phyloP scores from a whole-genome alignment of 2,113 vertebrate genomes.

The Rhinolophus sinicus region DNA sequence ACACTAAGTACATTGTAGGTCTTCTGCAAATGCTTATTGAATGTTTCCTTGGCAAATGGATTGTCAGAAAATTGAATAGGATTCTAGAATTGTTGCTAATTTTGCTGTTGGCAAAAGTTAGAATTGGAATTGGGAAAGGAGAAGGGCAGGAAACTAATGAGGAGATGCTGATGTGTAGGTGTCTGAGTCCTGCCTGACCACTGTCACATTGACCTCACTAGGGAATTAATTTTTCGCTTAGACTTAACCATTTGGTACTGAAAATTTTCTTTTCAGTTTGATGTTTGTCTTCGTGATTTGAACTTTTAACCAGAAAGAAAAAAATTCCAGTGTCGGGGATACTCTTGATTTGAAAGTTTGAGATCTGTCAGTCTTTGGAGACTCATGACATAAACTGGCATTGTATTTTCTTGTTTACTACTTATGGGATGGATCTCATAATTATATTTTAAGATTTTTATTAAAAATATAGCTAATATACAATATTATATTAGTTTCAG shows the following conservation, averaged over 20 bases:
- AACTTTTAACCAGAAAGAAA: slow-evolving; percentile 38
- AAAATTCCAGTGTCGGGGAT: slow-evolving; percentile 9
- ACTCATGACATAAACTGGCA: neutral
- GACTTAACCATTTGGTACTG: slow-evolving; percentile 23
- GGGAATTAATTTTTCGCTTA: slow-evolving; percentile 33
- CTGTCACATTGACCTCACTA: neutral
- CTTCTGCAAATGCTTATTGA: neutral
- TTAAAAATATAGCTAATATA: no score
- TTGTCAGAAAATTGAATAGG: neutral
- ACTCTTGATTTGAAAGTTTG: slow-evolving; percentile 34
- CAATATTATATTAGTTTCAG: no score
- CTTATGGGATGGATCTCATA: neutral
- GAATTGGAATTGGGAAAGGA: neutral
- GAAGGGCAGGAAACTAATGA: neutral
- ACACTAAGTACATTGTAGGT: neutral
- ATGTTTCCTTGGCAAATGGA: slow-evolving; percentile 39
- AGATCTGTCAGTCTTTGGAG: neutral
- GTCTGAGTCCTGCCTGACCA: neutral
- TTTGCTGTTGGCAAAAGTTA: neutral
- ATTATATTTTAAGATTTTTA: no score
- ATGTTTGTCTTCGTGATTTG: neutral
- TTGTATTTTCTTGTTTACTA: slow-evolving; percentile 14
- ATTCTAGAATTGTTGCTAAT: slow-evolving; percentile 25
- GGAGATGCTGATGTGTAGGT: neutral
- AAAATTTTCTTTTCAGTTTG: neutral